Evolutionary conservation across 2,797 vertebrate species (phyloP), one percentile per base, ranked within the genome.

Genomic region (Atherinosoma microstoma): DNA sequence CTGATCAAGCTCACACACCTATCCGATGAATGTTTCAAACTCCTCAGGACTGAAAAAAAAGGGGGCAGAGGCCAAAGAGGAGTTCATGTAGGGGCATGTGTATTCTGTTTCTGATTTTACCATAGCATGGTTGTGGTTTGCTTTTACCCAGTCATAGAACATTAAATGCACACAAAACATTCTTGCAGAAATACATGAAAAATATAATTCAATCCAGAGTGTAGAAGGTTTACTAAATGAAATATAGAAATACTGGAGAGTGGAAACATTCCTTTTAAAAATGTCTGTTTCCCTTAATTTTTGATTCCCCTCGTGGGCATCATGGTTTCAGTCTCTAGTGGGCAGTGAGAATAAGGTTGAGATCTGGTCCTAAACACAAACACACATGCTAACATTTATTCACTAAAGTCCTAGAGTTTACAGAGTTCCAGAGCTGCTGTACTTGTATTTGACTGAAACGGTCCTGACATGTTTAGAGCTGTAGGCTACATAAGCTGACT

Each of bases 1-100:
- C 74, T 80, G 59, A 89, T 92, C 84, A 85, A 85, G 87, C 71
- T 87, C 72, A 84, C 93, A 91, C 91, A 79, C 92, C 90, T 89
- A 86, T 80, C 54, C 24, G 82, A 35, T 34, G 47, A 79, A 83
- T 63, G 53, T 75, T 80, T 70, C n/a, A 56, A 73, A 74, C 71
- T 67, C 67, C 36, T 38, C 0, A 22, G 67, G 67, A 63, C 64
- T 64, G 49, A 30, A 76, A 64, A 74, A 64, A 67, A 27, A 27
- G 24, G 18, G 57, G 64, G 61, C 58, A 78, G 80, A 82, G 83
- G 84, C 82, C 66, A 72, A 69, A 68, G 29, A 72, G 59, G 35
- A 51, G 70, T 80, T 88, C 78, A 65, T 90, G 83, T 84, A 78
- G 76, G 58, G 66, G 49, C 85, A 88, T 89, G 88, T 70, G 63